phyloP scores from a whole-genome alignment of 2,113 vertebrate species.

The Indicator maculatus region DNA sequence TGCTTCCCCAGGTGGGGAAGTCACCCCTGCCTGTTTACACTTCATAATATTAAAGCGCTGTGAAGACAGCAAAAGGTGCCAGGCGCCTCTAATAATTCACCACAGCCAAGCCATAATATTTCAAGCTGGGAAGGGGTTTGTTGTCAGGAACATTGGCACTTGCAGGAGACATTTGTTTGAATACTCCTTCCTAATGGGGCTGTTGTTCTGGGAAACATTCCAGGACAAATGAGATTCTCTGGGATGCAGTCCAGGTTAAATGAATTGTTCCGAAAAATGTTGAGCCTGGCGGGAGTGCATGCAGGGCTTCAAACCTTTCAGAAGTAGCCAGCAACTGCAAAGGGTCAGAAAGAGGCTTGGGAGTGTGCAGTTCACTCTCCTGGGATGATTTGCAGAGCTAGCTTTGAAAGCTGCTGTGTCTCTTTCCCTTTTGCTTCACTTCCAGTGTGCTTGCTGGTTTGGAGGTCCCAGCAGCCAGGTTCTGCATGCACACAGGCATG shows the following conservation, averaged over 20 bases:
- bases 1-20: not conserved
- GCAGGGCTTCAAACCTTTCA: not conserved
- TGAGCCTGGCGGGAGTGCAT: not conserved
- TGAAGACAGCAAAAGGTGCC: slow-evolving; percentile 29
- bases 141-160: slow-evolving; percentile 65
- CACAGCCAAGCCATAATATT: slow-evolving; percentile 47
- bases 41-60: slow-evolving; percentile 64
- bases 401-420: slow-evolving; percentile 11
- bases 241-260: slow-evolving; percentile 58
- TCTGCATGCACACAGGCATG: not conserved
- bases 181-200: slow-evolving; percentile 62
- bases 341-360: slow-evolving; percentile 12
- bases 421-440: not conserved
- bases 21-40: slow-evolving; percentile 17
- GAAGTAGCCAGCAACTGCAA: slow-evolving; percentile 41
- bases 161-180: slow-evolving; percentile 66
- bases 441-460: not conserved
- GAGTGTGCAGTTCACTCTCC: not conserved
- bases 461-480: not conserved
- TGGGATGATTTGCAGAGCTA: slow-evolving; percentile 1
- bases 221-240: slow-evolving; percentile 73
- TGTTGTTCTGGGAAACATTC: slow-evolving; percentile 70
- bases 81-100: slow-evolving; percentile 56
- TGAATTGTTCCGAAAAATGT: slow-evolving; percentile 64
- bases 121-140: slow-evolving; percentile 65